Evolutionary conservation across 2,113 vertebrate genomes (phyloP).

Genomic region (Scartelaos histophorus): DNA sequence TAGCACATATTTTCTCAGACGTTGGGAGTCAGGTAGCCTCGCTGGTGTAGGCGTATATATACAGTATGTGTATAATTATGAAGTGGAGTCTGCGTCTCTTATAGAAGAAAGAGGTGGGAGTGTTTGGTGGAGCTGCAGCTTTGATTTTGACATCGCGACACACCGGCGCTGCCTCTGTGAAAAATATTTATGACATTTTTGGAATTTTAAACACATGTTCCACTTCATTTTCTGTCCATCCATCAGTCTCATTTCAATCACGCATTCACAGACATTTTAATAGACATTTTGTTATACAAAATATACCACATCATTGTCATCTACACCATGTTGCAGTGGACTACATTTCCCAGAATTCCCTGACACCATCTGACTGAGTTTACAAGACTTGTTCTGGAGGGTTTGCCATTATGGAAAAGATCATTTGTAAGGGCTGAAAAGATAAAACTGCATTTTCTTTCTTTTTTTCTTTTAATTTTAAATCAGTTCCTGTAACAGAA

Average conservation of each 20-base stretch:
- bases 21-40: conserved; percentile 63
- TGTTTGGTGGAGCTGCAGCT: conserved; percentile 46
- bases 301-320: neutral
- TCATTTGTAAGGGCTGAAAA: neutral
- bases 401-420: neutral
- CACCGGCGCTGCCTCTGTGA: conserved; percentile 62
- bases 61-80: conserved; percentile 58
- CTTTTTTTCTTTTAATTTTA: no score
- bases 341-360: neutral
- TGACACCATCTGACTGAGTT: neutral
- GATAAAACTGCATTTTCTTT: no score
- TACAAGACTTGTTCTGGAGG: neutral
- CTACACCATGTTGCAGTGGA: neutral
- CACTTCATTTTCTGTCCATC: neutral
- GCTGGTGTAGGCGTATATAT: conserved; percentile 62
- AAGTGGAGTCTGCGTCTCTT: conserved; percentile 63
- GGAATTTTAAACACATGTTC: conserved; percentile 18
- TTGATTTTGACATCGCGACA: conserved; percentile 41
- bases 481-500: no score
- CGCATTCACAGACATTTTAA: neutral
- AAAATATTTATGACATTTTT: conserved; percentile 22
- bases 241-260: neutral
- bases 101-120: conserved; percentile 64
- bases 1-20: conserved; percentile 53
- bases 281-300: neutral